Percentiles rank a stretch among this genome's conserved stretches.
phyloP scores from a whole-genome alignment of 2,888 invertebrate genomes.

The Hirtodrosophila confusa region DNA sequence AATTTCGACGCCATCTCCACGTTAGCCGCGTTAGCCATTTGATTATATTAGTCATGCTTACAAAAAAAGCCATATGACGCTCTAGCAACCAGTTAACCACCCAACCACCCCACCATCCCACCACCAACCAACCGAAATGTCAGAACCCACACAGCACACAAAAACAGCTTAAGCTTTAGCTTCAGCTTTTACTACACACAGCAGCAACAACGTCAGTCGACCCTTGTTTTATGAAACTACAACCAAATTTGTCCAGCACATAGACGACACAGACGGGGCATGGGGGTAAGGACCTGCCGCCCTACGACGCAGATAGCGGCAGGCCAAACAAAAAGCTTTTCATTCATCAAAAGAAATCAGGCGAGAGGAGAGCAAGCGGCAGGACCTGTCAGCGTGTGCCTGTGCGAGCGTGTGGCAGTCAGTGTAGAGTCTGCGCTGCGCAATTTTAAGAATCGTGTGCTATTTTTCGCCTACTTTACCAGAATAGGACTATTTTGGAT shows the following conservation, averaged over 20 bases:
- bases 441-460: constrained; percentile 47
- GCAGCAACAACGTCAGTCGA: constrained; percentile 54
- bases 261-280: constrained; percentile 10
- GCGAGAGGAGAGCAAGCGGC: constrained; percentile 29
- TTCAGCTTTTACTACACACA: constrained; percentile 55
- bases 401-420: constrained; percentile 16
- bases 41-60: constrained; percentile 77
- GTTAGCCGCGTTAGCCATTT: constrained; percentile 61
- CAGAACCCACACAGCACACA: constrained; percentile 18
- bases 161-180: constrained; percentile 20
- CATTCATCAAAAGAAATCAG: constrained; percentile 80
- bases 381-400: constrained; percentile 4
- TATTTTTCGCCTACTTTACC: constrained; percentile 61
- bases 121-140: constrained; percentile 4
- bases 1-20: constrained; percentile 64
- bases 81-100: constrained; percentile 31
- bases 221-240: constrained; percentile 33
- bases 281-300: constrained; percentile 7
- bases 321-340: constrained; percentile 75
- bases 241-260: constrained; percentile 15
- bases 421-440: constrained; percentile 70
- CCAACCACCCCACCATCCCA: constrained; percentile 9
- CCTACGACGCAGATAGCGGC: constrained; percentile 45
- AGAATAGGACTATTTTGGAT: constrained; percentile 59
- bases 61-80: constrained; percentile 78